Conservation (phyloP, 2,888 invertebrate species). For the Drosophila paramelanica region DNA sequence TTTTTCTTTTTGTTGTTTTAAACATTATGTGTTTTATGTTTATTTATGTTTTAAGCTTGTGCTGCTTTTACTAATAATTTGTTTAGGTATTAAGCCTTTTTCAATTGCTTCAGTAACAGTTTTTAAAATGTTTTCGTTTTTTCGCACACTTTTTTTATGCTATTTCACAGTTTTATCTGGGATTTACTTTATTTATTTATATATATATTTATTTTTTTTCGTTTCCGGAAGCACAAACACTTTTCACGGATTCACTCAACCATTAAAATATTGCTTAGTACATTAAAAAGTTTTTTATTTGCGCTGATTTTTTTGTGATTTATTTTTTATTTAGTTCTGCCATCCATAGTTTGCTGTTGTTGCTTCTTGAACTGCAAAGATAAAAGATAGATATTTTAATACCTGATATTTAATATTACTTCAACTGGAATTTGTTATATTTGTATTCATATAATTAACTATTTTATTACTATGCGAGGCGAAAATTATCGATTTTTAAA, state of each 20-base stretch:
- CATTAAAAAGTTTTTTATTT: conserved; percentile 40
- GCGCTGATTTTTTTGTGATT: conserved; percentile 15
- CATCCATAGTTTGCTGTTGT: conserved; percentile 51
- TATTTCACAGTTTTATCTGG: neutral
- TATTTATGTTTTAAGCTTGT: conserved; percentile 31
- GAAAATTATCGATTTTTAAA: too few relatives aligned
- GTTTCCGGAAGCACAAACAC: conserved; percentile 36
- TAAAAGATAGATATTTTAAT: neutral
- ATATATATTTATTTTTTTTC: conserved; percentile 1
- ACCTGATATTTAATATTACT: neutral
- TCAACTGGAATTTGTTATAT: too few relatives aligned
- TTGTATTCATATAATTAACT: too few relatives aligned
- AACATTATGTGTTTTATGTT: conserved; percentile 27
- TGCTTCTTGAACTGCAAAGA: conserved; percentile 34
- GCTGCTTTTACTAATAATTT: conserved; percentile 26
- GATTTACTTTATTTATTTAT: neutral
- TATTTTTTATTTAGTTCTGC: conserved; percentile 41
- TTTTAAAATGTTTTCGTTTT: conserved; percentile 14
- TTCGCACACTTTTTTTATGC: conserved; percentile 27
- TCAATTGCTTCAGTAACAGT: conserved; percentile 60
- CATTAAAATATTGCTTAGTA: conserved; percentile 74
- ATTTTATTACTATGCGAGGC: too few relatives aligned
- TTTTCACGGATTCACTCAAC: conserved; percentile 61
- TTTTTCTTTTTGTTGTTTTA: conserved; percentile 9
- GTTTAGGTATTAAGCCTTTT: conserved; percentile 46